phyloP scores from a whole-genome alignment of 1,140 invertebrate genomes.

The Anoplophora glabripennis region DNA sequence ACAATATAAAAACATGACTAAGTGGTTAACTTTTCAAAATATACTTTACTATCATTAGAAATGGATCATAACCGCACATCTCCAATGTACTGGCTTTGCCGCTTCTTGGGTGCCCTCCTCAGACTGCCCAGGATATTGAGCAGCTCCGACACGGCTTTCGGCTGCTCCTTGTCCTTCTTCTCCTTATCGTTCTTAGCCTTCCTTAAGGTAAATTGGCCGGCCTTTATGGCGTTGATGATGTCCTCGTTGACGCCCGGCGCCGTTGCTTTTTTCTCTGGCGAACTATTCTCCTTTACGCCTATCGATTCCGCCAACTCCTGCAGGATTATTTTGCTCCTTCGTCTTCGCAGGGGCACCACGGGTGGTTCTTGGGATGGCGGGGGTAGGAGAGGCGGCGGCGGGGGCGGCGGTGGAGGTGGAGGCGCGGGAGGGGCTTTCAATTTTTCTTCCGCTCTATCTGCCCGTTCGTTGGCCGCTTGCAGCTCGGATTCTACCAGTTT shows the following conservation, averaged over 20 bases:
- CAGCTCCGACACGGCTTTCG: conserved; percentile 69
- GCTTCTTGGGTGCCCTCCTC: conserved; percentile 55
- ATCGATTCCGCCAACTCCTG: conserved; percentile 34
- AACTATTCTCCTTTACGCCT: conserved; percentile 22
- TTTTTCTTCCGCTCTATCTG: conserved; percentile 59
- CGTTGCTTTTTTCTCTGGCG: conserved; percentile 23
- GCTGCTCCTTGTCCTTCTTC: conserved; percentile 59
- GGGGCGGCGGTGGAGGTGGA: conserved; percentile 49
- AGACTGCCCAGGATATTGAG: conserved; percentile 68
- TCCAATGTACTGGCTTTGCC: conserved; percentile 28
- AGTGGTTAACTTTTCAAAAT: conserved; percentile 6
- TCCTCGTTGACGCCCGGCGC: conserved; percentile 60
- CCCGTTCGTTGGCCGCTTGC: conserved; percentile 57
- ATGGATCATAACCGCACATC: conserved; percentile 29
- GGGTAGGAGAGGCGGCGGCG: conserved; percentile 49
- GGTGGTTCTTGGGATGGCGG: conserved; percentile 32
- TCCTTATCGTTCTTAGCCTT: conserved; percentile 60
- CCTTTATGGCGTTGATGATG: conserved; percentile 73
- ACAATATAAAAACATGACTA: conserved; percentile 11
- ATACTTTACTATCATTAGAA: neutral
- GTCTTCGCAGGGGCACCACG: conserved; percentile 35
- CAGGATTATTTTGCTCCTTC: conserved; percentile 44
- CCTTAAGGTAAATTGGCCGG: conserved; percentile 68
- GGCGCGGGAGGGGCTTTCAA: conserved; percentile 43
- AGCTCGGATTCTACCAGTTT: conserved; percentile 66